Conservation (phyloP, 64 coral and sea anemone genomes). For the Pocillopora verrucosa region DNA sequence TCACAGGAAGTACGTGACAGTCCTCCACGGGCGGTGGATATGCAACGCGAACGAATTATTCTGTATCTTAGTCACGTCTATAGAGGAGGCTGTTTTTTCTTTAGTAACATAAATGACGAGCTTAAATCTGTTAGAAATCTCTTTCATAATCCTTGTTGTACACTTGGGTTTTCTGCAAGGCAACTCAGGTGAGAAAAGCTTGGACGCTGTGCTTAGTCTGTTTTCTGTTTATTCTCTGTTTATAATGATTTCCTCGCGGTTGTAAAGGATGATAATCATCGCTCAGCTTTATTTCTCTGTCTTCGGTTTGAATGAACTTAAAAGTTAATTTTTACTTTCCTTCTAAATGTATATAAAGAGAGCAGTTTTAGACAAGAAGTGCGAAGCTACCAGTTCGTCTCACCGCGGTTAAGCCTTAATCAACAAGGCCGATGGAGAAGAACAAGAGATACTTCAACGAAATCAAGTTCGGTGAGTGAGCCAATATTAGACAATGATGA, state of each 20-base stretch:
- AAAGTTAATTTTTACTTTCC: neutral
- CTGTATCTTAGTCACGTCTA: neutral
- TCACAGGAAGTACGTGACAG: conserved; percentile 18
- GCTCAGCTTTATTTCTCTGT: neutral
- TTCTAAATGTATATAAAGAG: neutral
- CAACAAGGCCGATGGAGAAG: neutral
- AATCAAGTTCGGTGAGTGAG: conserved; percentile 18
- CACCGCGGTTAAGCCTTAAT: neutral
- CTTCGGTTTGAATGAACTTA: neutral
- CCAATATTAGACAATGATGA: neutral
- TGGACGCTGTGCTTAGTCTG: neutral
- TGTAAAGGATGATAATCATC: neutral
- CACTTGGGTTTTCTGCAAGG: conserved; percentile 4
- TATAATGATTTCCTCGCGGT: neutral
- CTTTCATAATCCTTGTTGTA: neutral
- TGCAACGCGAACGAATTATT: neutral
- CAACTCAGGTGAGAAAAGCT: neutral
- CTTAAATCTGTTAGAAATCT: neutral
- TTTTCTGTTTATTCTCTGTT: conserved; percentile 33
- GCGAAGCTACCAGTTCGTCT: conserved; percentile 27
- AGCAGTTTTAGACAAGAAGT: neutral
- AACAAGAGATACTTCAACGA: neutral
- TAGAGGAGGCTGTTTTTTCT: neutral
- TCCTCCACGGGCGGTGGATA: neutral
- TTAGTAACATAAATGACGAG: neutral